phyloP scores from a whole-genome alignment of 1,140 invertebrate species.

The Tyrophagus putrescentiae region DNA sequence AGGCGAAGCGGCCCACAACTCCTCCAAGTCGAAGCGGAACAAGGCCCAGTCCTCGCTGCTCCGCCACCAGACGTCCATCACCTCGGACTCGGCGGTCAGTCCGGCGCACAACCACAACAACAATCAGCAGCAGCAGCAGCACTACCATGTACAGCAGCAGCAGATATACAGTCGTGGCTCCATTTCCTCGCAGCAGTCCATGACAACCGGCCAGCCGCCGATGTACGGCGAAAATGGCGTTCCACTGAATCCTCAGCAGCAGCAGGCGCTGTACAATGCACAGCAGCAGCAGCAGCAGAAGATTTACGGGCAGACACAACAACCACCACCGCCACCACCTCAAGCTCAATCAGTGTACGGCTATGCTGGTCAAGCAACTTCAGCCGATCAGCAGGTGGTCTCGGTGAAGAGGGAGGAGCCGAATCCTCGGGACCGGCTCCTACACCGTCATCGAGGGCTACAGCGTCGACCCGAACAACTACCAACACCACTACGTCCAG shows the following conservation, averaged over 20 bases:
- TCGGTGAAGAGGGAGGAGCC: neutral
- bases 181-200: neutral
- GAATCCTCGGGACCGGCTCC: neutral
- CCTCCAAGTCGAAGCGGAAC: neutral
- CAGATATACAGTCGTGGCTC: neutral
- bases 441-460: constrained; percentile 12
- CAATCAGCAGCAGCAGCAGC: constrained; percentile 15
- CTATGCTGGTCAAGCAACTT: neutral
- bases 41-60: neutral
- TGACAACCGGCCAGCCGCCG: neutral
- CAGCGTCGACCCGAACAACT: constrained; percentile 6
- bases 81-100: neutral
- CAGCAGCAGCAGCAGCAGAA: constrained; percentile 21
- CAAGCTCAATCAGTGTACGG: constrained; percentile 30
- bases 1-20: constrained; percentile 1
- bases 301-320: constrained; percentile 6
- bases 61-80: neutral
- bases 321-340: constrained; percentile 13
- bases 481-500: constrained; percentile 15
- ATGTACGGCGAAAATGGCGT: neutral
- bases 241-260: constrained; percentile 21
- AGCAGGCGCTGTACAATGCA: constrained; percentile 18
- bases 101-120: neutral
- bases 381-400: neutral
- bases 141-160: constrained; percentile 16